Percentiles rank a stretch among this genome's conserved stretches.
Evolutionary conservation across 1,140 invertebrate genomes (phyloP).

Genomic region (Cephus cinctus): DNA sequence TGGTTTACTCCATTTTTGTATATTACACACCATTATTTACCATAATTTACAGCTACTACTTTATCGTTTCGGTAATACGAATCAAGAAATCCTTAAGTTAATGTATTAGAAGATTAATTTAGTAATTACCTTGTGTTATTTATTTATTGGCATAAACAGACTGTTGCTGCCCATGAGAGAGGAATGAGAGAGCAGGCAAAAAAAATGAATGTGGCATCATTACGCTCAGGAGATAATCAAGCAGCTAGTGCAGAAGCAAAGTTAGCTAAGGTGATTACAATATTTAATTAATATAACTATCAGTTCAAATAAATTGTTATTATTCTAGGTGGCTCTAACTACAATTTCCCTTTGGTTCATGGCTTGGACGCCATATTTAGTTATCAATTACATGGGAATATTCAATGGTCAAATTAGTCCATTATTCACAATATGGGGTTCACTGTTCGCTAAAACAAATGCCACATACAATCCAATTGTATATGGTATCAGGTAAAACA

Average conservation of each 20-base stretch:
- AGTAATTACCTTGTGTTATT: too few relatives aligned
- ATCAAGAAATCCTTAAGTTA: too few relatives aligned
- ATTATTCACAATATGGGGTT: constrained; percentile 75
- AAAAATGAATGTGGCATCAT: constrained; percentile 81
- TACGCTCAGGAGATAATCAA: constrained; percentile 67
- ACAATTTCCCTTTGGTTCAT: constrained; percentile 82
- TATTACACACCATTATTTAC: constrained; percentile 71
- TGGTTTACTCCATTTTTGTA: constrained; percentile 69
- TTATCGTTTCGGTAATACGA: constrained; percentile 69
- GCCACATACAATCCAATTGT: constrained; percentile 82
- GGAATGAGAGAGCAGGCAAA: constrained; percentile 81
- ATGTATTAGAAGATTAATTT: too few relatives aligned
- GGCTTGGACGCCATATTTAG: constrained; percentile 82
- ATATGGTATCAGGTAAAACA: constrained; percentile 71
- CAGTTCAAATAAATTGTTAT: not conserved
- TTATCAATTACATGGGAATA: constrained; percentile 76
- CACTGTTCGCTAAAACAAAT: constrained; percentile 76
- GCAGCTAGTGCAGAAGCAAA: constrained; percentile 72
- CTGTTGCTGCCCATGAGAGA: constrained; percentile 78
- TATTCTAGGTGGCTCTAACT: constrained; percentile 68
- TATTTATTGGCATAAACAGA: too few relatives aligned
- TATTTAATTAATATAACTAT: not conserved
- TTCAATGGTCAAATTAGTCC: constrained; percentile 71
- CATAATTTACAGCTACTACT: constrained; percentile 78
- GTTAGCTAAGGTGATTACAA: constrained; percentile 65